Evolutionary conservation across 1,140 invertebrate genomes (phyloP), one percentile per base, ranked within the genome.

Genomic region (Marisa cornuarietis): DNA sequence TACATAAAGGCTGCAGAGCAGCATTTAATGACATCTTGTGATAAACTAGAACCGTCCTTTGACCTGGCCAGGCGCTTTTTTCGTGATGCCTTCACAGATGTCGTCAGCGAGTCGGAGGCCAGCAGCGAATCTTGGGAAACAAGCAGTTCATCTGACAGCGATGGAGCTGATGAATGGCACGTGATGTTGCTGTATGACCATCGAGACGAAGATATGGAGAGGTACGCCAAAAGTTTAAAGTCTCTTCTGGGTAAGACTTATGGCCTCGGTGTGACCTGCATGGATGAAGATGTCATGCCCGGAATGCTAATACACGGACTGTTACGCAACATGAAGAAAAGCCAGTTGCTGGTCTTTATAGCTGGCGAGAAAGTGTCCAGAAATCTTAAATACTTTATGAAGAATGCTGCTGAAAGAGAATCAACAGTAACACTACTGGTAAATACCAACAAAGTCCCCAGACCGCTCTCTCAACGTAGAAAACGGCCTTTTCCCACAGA

Each of bases 391-490:
- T 77, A n/a, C n/a, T 52, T 49, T 20, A 68, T 77, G 18, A 13
- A 51, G 13, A 22, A 69, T 65, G 63, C 51, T 8, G 76, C 63
- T 49, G 54, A 54, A 51, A 42, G 51, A 22, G 8, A 13, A 6
- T 54, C 76, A 52, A 77, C 63, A n/a, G 76, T 77, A 49, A 77
- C 76, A 24, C 9, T 77, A n/a, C 51, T 77, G 11, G 42, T 68
- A n/a, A 63, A 69, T n/a, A 65, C 63, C 13, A 26, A 52, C 4
- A 63, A 26, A n/a, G 31, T 68, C 3, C 76, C 76, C 10, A 14
- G 54, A 20, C 10, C 52, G 62, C 76, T 77, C 14, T 54, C 62
- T 14, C 2, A 6, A 52, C 63, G 52, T 42, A 63, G 63, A 7
- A 52, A 5, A 0, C 24, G 66, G 63, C 26, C 20, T 3, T 77